A percentile compares a stretch with the other conserved stretches of the same genome.
These are phyloP conservation scores for Trididemnum miniatum DNA, from an alignment of 23 tunicate species.

Conservation along the genomic window DNA sequence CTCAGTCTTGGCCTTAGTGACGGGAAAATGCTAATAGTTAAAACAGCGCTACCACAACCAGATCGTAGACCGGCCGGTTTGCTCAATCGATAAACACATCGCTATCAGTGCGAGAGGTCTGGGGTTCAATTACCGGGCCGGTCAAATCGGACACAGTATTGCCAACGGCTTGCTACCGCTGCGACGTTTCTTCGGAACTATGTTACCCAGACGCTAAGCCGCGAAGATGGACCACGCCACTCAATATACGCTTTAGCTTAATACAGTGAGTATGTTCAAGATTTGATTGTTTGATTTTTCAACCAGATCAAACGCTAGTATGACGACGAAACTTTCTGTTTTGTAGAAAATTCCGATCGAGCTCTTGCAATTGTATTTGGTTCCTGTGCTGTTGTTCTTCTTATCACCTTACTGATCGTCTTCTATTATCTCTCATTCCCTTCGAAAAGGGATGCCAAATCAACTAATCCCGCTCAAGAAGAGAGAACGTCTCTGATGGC, in stretches of 20 bases:
- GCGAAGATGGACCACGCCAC: background rate
- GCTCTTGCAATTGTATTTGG: constrained; percentile 26
- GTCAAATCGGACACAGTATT: no score
- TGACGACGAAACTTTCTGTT: background rate
- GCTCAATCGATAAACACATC: no score
- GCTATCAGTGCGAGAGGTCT: no score
- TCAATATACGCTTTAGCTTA: background rate
- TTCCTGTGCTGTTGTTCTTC: background rate
- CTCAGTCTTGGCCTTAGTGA: no score
- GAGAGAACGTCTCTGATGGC: background rate
- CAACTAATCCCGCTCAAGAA: background rate
- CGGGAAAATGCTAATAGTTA: no score
- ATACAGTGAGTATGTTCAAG: background rate
- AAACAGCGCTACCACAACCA: no score
- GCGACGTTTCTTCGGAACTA: background rate
- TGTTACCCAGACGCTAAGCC: background rate
- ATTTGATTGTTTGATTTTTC: background rate
- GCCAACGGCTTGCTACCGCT: background rate
- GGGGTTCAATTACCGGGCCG: no score
- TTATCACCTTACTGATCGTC: background rate
- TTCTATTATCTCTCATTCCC: background rate
- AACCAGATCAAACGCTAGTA: background rate
- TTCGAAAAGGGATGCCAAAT: background rate
- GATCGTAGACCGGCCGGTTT: no score
- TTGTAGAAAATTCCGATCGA: constrained; percentile 41